A percentile compares a stretch with the other conserved stretches of the same genome.
Evolutionary conservation across 2,888 invertebrate species (phyloP).

Genomic region (Morpho helenor): DNA sequence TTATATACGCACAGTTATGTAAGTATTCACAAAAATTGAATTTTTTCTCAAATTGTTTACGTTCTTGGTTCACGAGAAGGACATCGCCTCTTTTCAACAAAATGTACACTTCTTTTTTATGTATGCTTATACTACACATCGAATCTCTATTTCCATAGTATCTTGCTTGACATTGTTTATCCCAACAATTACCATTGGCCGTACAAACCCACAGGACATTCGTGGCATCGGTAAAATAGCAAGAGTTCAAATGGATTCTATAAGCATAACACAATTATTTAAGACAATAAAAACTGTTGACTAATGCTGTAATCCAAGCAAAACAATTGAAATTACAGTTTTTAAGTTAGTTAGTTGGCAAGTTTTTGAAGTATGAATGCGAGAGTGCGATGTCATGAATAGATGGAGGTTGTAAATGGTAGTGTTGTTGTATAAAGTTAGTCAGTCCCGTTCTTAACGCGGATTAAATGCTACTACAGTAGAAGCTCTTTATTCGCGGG

Average conservation of each 20-base stretch:
- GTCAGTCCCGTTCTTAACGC: too few relatives aligned
- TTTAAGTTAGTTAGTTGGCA: too few relatives aligned
- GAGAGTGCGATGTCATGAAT: too few relatives aligned
- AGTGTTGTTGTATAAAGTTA: too few relatives aligned
- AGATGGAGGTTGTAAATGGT: too few relatives aligned
- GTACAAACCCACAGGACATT: constrained; percentile 17
- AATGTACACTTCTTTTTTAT: constrained; percentile 33
- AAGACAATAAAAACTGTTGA: too few relatives aligned
- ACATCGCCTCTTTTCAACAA: constrained; percentile 37
- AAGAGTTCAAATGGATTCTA: constrained; percentile 16
- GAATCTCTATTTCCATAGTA: constrained; percentile 14
- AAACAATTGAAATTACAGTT: too few relatives aligned
- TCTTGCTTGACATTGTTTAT: constrained; percentile 11
- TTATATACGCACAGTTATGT: too few relatives aligned
- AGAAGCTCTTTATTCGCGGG: too few relatives aligned
- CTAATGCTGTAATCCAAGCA: too few relatives aligned
- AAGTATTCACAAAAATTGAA: constrained; percentile 3
- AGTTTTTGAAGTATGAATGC: too few relatives aligned
- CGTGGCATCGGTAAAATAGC: constrained; percentile 16
- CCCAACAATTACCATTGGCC: constrained; percentile 12
- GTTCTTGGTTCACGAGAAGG: constrained; percentile 14
- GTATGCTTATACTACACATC: constrained; percentile 13
- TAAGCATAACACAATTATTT: neutral
- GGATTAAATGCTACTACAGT: too few relatives aligned
- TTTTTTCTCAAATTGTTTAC: constrained; percentile 7